Conservation (phyloP, 2,888 invertebrate genomes). For the Cremastobaeus sp. region DNA sequence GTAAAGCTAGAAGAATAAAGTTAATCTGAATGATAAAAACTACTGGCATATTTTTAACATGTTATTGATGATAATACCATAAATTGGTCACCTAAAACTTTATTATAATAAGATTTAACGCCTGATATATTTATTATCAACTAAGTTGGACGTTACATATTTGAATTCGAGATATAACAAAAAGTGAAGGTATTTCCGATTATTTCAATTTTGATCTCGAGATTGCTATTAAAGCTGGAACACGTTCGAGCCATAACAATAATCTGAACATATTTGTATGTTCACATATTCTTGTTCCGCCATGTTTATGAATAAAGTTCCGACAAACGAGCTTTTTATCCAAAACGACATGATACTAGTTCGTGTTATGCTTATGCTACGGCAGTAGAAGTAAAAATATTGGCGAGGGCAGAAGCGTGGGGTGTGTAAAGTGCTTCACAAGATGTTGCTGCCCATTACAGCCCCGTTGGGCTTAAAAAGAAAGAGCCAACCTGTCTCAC, state of each 20-base stretch:
- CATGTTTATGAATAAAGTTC: constrained; percentile 63
- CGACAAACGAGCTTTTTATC: constrained; percentile 62
- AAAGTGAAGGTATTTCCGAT: no score
- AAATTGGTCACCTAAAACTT: no score
- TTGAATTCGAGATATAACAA: no score
- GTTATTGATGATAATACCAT: no score
- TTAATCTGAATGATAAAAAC: no score
- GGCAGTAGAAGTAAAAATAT: constrained; percentile 59
- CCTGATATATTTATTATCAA: no score
- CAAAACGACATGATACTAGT: constrained; percentile 63
- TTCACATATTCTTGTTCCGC: constrained; percentile 58
- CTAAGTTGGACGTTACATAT: no score
- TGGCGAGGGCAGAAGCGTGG: constrained; percentile 63
- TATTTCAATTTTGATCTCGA: constrained; percentile 31
- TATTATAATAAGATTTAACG: no score
- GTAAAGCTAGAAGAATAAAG: no score
- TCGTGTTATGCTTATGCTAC: constrained; percentile 60
- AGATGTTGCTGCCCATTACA: constrained; percentile 76
- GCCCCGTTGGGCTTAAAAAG: constrained; percentile 68
- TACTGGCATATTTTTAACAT: no score
- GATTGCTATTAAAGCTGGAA: constrained; percentile 46
- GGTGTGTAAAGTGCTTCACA: constrained; percentile 72
- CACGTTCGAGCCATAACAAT: constrained; percentile 57
- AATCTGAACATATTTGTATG: constrained; percentile 55
- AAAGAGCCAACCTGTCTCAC: constrained; percentile 59